Evolutionary conservation across 2,797 vertebrate species (phyloP).

Genomic region (Netta rufina): DNA sequence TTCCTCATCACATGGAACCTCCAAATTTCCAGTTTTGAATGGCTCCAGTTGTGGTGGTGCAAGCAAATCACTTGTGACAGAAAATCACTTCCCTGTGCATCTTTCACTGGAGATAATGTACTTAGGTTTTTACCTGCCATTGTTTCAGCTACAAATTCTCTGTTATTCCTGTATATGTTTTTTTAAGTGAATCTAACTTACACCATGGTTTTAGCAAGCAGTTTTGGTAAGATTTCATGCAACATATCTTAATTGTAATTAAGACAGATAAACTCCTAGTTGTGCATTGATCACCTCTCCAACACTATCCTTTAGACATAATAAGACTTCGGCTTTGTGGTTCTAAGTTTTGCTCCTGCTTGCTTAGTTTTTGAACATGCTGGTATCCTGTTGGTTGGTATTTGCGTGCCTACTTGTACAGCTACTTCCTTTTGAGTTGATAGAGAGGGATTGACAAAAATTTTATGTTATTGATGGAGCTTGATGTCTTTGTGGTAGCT

Average conservation of each 20-base stretch:
- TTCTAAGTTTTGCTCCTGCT: neutral
- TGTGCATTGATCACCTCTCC: neutral
- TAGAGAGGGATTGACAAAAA: neutral
- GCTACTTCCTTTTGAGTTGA: neutral
- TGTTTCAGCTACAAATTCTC: neutral
- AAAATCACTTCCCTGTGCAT: neutral
- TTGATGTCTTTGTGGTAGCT: too few species aligned
- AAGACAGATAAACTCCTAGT: neutral
- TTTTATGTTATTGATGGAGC: neutral
- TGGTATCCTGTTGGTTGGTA: neutral
- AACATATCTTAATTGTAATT: neutral
- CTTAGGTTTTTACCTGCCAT: neutral
- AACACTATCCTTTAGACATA: neutral
- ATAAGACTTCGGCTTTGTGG: neutral
- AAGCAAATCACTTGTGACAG: too few species aligned
- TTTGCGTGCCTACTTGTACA: neutral
- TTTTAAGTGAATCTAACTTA: neutral
- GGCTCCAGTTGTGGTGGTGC: neutral
- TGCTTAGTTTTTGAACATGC: neutral
- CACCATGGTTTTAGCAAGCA: fast-evolving
- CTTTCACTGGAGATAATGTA: neutral
- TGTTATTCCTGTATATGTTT: neutral
- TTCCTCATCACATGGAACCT: neutral
- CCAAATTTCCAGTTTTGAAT: neutral
- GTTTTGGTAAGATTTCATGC: neutral